Evolutionary conservation across 2,888 invertebrate species (phyloP).

Genomic region (Agrotis clavis): DNA sequence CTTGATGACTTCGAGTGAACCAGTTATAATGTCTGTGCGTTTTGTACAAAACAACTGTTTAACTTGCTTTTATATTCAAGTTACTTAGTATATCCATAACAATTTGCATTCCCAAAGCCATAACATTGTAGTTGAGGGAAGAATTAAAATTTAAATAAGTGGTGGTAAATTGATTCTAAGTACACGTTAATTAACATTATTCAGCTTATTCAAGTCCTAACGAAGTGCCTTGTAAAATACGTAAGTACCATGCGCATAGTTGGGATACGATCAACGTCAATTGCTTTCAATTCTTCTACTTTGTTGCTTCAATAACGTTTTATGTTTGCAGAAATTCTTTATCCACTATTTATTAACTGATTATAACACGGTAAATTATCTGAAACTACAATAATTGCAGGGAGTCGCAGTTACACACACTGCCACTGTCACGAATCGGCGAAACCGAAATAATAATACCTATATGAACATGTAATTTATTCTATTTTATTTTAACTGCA

Average conservation of each 20-base stretch:
- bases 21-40: slow-evolving; percentile 13
- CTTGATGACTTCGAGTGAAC: slow-evolving; percentile 11
- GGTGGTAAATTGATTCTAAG: slow-evolving; percentile 47
- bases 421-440: background rate
- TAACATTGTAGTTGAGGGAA: slow-evolving; percentile 30
- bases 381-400: slow-evolving; percentile 21
- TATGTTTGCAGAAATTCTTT: slow-evolving; percentile 11
- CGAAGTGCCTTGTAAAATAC: slow-evolving; percentile 21
- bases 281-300: slow-evolving; percentile 26
- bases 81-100: slow-evolving; percentile 23
- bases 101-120: slow-evolving; percentile 35
- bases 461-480: no score
- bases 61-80: slow-evolving; percentile 28
- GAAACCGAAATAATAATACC: no score
- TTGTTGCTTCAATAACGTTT: slow-evolving; percentile 43
- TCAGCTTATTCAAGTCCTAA: slow-evolving; percentile 42
- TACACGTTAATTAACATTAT: slow-evolving; percentile 42
- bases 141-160: slow-evolving; percentile 34
- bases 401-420: slow-evolving; percentile 19
- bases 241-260: slow-evolving; percentile 27
- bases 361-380: slow-evolving; percentile 11
- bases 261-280: slow-evolving; percentile 25
- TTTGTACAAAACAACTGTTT: slow-evolving; percentile 10
- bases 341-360: slow-evolving; percentile 11
- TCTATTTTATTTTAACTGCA: no score